Conservation (phyloP, 35 echinoderm and acorn worm species). For the Apostichopus parvimensis region DNA sequence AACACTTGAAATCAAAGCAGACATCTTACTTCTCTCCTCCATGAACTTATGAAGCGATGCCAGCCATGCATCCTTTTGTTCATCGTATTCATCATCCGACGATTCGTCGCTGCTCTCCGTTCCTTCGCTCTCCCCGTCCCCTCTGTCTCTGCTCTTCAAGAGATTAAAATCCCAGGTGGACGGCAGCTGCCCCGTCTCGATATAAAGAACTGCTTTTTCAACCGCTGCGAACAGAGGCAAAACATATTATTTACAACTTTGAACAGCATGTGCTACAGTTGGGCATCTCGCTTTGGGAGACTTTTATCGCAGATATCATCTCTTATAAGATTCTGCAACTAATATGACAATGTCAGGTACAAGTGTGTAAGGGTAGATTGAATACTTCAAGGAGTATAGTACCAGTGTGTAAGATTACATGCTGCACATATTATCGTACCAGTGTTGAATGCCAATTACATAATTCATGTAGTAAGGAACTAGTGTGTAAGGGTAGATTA, state of each 20-base stretch:
- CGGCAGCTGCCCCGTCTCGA: conserved; percentile 94
- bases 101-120: conserved; percentile 70
- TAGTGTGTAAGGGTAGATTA: no score
- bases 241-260: not conserved
- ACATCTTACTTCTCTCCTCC: conserved; percentile 89
- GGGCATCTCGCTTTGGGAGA: no score
- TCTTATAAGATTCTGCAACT: no score
- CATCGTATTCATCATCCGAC: conserved; percentile 94
- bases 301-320: no score
- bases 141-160: conserved; percentile 65
- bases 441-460: no score
- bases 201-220: conserved; percentile 88
- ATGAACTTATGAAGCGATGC: conserved; percentile 98
- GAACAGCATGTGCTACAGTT: not conserved
- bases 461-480: no score
- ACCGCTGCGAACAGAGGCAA: conserved; percentile 57
- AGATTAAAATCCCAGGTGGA: conserved; percentile 82
- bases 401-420: no score
- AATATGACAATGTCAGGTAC: no score
- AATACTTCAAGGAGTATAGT: no score
- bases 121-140: conserved; percentile 49
- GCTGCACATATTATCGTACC: no score
- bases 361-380: no score
- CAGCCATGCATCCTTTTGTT: conserved; percentile 96
- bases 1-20: no score